Evolutionary conservation across 2,113 vertebrate genomes (phyloP).

Genomic region (Amphilophus citrinellus): DNA sequence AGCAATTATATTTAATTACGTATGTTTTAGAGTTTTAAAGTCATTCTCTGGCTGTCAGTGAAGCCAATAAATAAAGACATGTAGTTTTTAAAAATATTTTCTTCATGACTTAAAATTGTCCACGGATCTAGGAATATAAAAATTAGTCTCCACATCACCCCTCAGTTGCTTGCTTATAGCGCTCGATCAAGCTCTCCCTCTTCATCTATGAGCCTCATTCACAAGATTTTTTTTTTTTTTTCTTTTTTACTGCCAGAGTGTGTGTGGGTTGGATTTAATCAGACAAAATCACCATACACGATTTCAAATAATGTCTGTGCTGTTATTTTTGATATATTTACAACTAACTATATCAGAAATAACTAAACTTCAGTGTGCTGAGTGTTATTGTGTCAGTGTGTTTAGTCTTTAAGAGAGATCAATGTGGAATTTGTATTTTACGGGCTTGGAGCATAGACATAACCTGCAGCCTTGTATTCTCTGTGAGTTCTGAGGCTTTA

Average conservation of each 20-base stretch:
- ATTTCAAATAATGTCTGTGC: not conserved
- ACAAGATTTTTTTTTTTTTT: not conserved
- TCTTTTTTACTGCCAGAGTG: not conserved
- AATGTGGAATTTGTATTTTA: not conserved
- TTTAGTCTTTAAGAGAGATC: not conserved
- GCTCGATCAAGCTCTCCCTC: not conserved
- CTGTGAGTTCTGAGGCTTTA: not conserved
- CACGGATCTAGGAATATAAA: fast-evolving
- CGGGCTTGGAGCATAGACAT: not conserved
- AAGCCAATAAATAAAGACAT: not conserved
- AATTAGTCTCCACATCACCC: not conserved
- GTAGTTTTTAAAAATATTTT: not conserved
- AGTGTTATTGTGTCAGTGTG: conserved; percentile 8
- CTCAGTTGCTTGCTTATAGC: not conserved
- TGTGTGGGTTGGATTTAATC: not conserved
- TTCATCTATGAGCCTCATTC: not conserved
- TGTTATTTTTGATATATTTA: not conserved
- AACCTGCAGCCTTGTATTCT: conserved; percentile 18
- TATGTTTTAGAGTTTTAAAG: not conserved
- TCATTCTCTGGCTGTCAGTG: not conserved
- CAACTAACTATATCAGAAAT: not conserved
- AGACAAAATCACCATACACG: not conserved
- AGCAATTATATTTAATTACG: not conserved
- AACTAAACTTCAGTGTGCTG: too few relatives aligned
- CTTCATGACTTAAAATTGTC: fast-evolving